Evolutionary conservation across 2,797 vertebrate species (phyloP), one percentile per base, ranked within the genome.

Genomic region (Microhierax caerulescens): DNA sequence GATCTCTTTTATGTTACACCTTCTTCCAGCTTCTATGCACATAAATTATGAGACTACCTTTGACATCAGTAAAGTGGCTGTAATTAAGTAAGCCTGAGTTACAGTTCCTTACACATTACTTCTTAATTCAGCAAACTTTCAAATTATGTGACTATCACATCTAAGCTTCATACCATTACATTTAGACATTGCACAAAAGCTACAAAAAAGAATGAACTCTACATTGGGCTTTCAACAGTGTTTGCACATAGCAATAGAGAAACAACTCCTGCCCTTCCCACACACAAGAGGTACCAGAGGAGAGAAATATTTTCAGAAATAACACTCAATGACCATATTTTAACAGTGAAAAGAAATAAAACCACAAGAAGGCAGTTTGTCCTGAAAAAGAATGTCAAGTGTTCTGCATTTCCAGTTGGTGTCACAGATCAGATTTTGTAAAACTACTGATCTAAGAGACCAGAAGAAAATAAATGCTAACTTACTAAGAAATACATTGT

Each of bases 11-110:
- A 59, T 18, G 22, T 74, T 93, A 41, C 32, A 82, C 14, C 24
- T 88, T 73, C 69, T 94, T 88, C 67, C 0, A 0, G 39, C 36
- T 93, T 78, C 85, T 67, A 81, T 79, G 70, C 85, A 69, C 5
- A 4, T 84, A 78, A 72, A 81, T 94, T 72, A 51, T 72, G 25
- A 86, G 43, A 88, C 43, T 65, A 59, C 23, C 39, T 87, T 90
- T 88, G 69, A 84, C 47, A 79, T 76, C 27, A 79, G 23, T 65
- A 63, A 94, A 90, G 54, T 56, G 54, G 23, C 47, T 88, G 67
- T 94, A 94, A 95, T 95, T 94, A 96, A 95, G 54, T 24, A 85
- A 93, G 34, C 12, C 50, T 60, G 32, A 93, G 59, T 93, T 86
- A 84, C 41, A 84, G 50, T 45, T 85, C 34, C 18, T 92, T 76